Evolutionary conservation across 2,888 invertebrate genomes (phyloP).

Genomic region (Leptogaster cylindrica): DNA sequence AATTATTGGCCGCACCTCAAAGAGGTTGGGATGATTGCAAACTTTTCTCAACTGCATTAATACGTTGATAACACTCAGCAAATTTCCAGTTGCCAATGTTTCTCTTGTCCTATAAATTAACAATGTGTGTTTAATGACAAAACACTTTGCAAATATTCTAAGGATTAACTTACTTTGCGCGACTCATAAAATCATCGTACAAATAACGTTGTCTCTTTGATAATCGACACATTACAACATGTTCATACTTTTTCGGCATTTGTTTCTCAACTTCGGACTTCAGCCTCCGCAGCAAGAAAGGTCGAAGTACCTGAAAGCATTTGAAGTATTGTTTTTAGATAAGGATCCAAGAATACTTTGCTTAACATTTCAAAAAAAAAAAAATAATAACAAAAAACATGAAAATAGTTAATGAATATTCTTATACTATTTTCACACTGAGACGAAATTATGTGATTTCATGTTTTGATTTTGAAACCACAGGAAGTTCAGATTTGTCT

Average conservation of each 20-base stretch:
- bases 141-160: neutral
- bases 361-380: neutral
- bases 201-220: constrained; percentile 95
- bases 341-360: neutral
- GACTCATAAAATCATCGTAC: constrained; percentile 99
- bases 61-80: constrained; percentile 94
- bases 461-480: too few relatives aligned
- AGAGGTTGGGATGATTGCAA: constrained; percentile 97
- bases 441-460: too few relatives aligned
- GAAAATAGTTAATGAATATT: too few relatives aligned
- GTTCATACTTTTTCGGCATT: constrained; percentile 96
- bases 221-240: constrained; percentile 89
- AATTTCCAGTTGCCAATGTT: constrained; percentile 89
- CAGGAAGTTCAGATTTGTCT: too few relatives aligned
- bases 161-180: constrained; percentile 77
- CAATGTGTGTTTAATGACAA: too few relatives aligned
- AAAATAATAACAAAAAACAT: too few relatives aligned
- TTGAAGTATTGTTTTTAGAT: neutral
- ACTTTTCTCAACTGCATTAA: constrained; percentile 97
- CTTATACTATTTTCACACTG: too few relatives aligned
- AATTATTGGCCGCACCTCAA: constrained; percentile 93
- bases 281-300: constrained; percentile 89
- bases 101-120: constrained; percentile 97
- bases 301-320: constrained; percentile 77
- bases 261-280: constrained; percentile 97